phyloP scores from a whole-genome alignment of 2,797 vertebrate species.

The Typhlichthys subterraneus region DNA sequence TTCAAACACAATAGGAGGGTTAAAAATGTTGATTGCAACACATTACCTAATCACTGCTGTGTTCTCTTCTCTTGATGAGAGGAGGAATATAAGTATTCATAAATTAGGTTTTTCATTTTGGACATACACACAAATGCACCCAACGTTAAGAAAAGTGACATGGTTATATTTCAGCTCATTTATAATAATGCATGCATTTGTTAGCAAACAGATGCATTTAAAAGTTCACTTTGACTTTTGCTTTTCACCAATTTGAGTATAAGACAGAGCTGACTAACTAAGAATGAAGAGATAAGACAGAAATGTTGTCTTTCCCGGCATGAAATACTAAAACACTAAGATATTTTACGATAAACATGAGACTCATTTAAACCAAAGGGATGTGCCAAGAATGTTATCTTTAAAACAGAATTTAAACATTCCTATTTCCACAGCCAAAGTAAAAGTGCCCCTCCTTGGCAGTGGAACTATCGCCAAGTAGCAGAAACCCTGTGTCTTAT shows the following conservation, averaged over 20 bases:
- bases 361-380: no score
- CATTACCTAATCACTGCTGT: no score
- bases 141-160: conserved; percentile 32
- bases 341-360: no score
- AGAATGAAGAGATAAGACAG: no score
- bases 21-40: no score
- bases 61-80: background rate
- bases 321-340: no score
- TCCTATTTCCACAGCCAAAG: conserved; percentile 6
- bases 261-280: background rate
- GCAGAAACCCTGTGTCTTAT: conserved; percentile 38
- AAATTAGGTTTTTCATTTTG: conserved; percentile 18
- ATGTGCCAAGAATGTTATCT: background rate
- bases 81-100: background rate
- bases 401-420: background rate
- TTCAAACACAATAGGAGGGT: no score
- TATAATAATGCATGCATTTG: conserved; percentile 16
- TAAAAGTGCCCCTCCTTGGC: conserved; percentile 3
- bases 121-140: conserved; percentile 24
- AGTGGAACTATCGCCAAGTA: conserved; percentile 21
- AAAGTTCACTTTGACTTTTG: conserved; percentile 2
- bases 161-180: conserved; percentile 20
- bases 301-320: no score
- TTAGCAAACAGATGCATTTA: conserved; percentile 16
- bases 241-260: background rate